phyloP scores from a whole-genome alignment of 2,888 invertebrate genomes.

The Choreutis nemorana region DNA sequence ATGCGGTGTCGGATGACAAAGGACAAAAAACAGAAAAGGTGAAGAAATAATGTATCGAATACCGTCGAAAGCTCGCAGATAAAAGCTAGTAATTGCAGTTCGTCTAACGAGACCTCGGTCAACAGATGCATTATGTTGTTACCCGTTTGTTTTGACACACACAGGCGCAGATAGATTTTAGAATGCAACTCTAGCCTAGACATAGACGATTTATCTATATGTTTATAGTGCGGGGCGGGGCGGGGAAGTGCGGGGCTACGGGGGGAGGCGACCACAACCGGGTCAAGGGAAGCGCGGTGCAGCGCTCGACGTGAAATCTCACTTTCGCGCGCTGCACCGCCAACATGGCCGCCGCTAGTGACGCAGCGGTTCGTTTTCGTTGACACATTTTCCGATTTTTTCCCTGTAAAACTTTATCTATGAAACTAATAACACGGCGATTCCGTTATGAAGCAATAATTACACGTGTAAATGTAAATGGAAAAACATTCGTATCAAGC shows the following conservation, averaged over 20 bases:
- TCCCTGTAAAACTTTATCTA: slow-evolving; percentile 4
- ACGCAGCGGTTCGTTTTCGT: slow-evolving; percentile 43
- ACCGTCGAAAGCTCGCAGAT: not conserved
- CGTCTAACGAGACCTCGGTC: not conserved
- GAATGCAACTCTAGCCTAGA: slow-evolving; percentile 31
- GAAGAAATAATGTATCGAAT: no score
- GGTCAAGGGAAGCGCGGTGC: slow-evolving; percentile 65
- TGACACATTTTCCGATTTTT: slow-evolving; percentile 32
- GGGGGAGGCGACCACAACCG: slow-evolving; percentile 30
- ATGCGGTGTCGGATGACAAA: not conserved
- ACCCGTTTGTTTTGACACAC: slow-evolving; percentile 3
- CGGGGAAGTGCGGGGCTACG: slow-evolving; percentile 16
- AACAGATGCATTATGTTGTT: not conserved
- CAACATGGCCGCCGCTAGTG: slow-evolving; percentile 48
- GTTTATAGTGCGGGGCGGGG: slow-evolving; percentile 35
- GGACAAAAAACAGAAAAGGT: no score
- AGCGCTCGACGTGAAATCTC: slow-evolving; percentile 64
- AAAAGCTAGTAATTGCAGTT: not conserved
- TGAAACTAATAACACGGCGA: slow-evolving; percentile 1
- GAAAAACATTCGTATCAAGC: slow-evolving; percentile 36
- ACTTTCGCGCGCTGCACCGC: slow-evolving; percentile 59
- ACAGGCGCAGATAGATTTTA: slow-evolving; percentile 11
- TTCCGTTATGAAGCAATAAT: slow-evolving; percentile 33
- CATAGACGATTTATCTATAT: slow-evolving; percentile 27
- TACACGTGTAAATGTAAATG: slow-evolving; percentile 46